These are phyloP conservation scores for Pocillopora grandis DNA, from an alignment of 92 coral and sea anemone genomes.

Conservation along the genomic window DNA sequence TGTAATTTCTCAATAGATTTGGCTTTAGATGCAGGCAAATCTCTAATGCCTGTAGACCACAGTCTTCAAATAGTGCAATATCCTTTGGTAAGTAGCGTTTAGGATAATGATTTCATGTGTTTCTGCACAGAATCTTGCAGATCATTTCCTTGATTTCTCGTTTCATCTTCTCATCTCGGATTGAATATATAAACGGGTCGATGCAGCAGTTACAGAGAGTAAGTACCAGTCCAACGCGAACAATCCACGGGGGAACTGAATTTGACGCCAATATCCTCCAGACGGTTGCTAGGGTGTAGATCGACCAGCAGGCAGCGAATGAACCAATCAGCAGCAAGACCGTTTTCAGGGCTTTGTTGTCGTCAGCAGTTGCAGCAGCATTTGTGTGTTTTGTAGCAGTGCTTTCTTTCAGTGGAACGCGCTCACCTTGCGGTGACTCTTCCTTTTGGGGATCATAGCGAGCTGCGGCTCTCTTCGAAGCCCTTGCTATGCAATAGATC, in stretches of 20 bases:
- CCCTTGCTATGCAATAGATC: conserved; percentile 39
- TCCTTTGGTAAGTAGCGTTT: too few species aligned
- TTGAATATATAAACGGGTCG: conserved; percentile 39
- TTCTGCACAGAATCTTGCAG: neutral
- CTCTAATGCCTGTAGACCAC: too few species aligned
- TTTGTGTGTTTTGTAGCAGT: neutral
- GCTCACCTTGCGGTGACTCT: neutral
- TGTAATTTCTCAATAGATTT: too few species aligned
- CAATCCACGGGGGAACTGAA: conserved; percentile 39
- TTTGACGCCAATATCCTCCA: conserved; percentile 39
- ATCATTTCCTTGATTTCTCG: conserved; percentile 17
- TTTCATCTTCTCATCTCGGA: conserved; percentile 29
- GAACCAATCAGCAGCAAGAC: conserved; percentile 44
- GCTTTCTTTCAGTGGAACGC: conserved; percentile 1
- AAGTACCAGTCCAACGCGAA: conserved; percentile 41
- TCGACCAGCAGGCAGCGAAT: conserved; percentile 36
- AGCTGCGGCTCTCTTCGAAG: conserved; percentile 1
- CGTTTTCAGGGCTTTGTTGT: conserved; percentile 43
- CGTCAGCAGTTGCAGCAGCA: neutral
- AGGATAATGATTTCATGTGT: neutral
- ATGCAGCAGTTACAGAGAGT: conserved; percentile 32
- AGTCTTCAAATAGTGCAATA: too few species aligned
- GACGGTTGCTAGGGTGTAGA: conserved; percentile 37
- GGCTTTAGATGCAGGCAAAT: too few species aligned
- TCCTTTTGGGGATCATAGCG: neutral